A percentile compares a stretch with the other conserved stretches of the same genome.
These are phyloP conservation scores for Graphium colonna DNA, from an alignment of 2,888 invertebrate genomes.

Conservation along the genomic window DNA sequence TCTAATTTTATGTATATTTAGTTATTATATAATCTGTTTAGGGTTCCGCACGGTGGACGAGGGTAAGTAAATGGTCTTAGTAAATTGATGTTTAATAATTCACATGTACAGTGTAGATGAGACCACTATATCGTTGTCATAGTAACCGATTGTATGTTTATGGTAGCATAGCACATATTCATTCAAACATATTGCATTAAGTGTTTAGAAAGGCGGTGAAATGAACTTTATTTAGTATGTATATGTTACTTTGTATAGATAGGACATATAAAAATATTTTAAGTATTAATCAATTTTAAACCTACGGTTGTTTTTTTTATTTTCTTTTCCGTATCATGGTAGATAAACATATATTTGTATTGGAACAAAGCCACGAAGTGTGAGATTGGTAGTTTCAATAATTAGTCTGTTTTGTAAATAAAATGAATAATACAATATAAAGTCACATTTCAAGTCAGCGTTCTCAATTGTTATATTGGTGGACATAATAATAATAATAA, in stretches of 20 bases:
- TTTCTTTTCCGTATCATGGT: too few relatives aligned
- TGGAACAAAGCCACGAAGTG: too few relatives aligned
- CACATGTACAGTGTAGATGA: conserved; percentile 29
- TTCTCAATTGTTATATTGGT: too few relatives aligned
- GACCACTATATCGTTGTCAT: conserved; percentile 7
- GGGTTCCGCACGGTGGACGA: conserved; percentile 66
- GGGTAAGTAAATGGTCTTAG: conserved; percentile 53
- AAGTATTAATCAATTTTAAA: neutral
- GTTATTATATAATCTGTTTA: conserved; percentile 38
- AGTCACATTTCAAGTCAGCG: too few relatives aligned
- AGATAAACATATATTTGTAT: too few relatives aligned
- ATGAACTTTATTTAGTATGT: too few relatives aligned
- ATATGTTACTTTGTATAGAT: neutral
- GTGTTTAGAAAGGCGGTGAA: too few relatives aligned
- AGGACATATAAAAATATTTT: conserved; percentile 7
- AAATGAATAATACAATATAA: too few relatives aligned
- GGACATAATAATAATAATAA: too few relatives aligned
- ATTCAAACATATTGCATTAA: neutral
- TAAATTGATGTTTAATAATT: conserved; percentile 29
- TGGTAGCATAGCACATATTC: conserved; percentile 1
- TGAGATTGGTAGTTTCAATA: too few relatives aligned
- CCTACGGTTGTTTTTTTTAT: neutral
- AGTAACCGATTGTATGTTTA: conserved; percentile 12
- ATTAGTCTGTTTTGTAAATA: too few relatives aligned
- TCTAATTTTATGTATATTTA: conserved; percentile 8